Evolutionary conservation across 1,140 invertebrate genomes (phyloP), one percentile per base, ranked within the genome.

Genomic region (Pollicipes pollicipes): DNA sequence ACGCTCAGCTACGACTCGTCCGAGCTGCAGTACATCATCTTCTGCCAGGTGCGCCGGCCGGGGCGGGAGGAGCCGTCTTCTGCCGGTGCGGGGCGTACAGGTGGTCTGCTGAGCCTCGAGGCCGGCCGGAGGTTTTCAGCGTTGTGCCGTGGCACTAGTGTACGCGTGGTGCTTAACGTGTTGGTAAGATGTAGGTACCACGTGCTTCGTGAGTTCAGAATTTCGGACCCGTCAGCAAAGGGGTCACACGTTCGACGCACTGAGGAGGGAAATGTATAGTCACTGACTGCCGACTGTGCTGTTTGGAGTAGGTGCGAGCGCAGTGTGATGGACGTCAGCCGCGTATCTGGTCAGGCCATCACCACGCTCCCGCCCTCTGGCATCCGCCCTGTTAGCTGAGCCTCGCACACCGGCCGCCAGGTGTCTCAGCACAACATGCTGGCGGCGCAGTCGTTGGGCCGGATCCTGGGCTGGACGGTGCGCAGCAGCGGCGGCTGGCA

Each of bases 1-100:
- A 87, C 90, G 70, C 85, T 97, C 79, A 94, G 91, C 16, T 97
- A 96, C 80, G 94, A 97, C 78, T 88, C 94, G 26, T 91, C 95
- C 78, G 93, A 97, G 80, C 80, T 97, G 29, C 80, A 92, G 69
- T 91, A 97, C 82, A 84, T 97, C n/a, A 90, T 97, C 69, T 87
- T 95, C 74, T 94, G 90, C 79, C 94, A 96, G 86, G 88, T 90
- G 81, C 72, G 70, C 26, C 70, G 68, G 32, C 63, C 73, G 69
- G 66, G 30, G 67, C 26, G 1, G 29, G 27, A 68, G 67, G 32
- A 27, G 58, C 4, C 30, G 71, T 72, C 27, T 27, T n/a, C n/a
- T n/a, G n/a, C n/a, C n/a, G n/a, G n/a, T n/a, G n/a, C n/a, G n/a
- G n/a, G n/a, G n/a, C n/a, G n/a, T n/a, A n/a, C n/a, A n/a, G n/a